Percentiles rank a stretch among this genome's conserved stretches.
Conservation (phyloP, 2,113 vertebrate genomes). For the Python bivittatus region DNA sequence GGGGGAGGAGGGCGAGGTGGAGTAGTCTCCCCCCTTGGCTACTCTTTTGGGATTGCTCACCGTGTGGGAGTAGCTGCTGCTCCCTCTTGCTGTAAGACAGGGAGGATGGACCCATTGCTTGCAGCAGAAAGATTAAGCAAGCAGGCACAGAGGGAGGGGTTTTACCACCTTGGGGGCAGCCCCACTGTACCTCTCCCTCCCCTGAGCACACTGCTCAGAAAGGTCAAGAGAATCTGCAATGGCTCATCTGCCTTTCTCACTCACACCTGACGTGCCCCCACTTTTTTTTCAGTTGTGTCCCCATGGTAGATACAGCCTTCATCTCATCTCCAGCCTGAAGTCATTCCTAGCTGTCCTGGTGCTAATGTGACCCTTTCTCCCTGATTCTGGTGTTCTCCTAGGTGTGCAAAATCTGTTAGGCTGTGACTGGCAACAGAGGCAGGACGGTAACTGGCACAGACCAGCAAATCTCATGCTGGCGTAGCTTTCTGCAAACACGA, state of each 20-base stretch:
- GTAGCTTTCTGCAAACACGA: neutral
- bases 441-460: neutral
- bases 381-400: neutral
- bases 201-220: neutral
- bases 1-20: too few species aligned
- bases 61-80: neutral
- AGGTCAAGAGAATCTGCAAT: neutral
- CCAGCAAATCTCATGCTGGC: neutral
- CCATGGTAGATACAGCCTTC: neutral
- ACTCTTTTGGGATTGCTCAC: too few species aligned
- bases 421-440: neutral
- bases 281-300: neutral
- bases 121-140: neutral
- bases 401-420: neutral
- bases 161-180: neutral
- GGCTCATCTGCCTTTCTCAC: neutral
- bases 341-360: too few species aligned
- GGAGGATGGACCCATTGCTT: neutral
- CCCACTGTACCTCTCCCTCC: neutral
- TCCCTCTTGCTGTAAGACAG: neutral
- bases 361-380: neutral
- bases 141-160: neutral
- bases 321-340: neutral
- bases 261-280: neutral
- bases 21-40: neutral